Conservation (phyloP, 2,113 vertebrate genomes). For the Anas platyrhynchos region DNA sequence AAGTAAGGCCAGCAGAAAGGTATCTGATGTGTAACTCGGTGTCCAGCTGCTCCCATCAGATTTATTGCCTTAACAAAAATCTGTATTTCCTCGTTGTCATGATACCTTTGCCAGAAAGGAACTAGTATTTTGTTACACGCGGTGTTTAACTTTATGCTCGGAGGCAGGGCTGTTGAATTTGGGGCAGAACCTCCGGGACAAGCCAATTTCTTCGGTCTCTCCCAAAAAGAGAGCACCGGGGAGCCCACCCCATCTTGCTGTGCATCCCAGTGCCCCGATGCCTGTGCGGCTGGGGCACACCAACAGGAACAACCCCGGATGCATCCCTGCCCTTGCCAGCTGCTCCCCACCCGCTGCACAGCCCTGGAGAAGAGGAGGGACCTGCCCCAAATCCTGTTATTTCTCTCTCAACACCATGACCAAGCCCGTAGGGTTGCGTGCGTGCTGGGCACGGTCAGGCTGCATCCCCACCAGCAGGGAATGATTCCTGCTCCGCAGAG, state of each 20-base stretch:
- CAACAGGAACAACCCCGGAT: neutral
- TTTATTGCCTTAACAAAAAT: neutral
- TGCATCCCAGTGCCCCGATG: neutral
- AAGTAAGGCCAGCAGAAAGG: neutral
- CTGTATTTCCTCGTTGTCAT: neutral
- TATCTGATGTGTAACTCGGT: fast-evolving
- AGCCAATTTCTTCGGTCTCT: neutral
- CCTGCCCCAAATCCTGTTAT: neutral
- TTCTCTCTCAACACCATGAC: neutral
- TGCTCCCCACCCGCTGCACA: fast-evolving
- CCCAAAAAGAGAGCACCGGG: neutral
- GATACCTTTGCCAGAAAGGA: neutral
- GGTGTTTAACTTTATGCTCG: neutral
- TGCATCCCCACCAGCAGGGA: neutral
- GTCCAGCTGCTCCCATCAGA: neutral
- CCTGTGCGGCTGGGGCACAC: neutral
- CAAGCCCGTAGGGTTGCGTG: neutral
- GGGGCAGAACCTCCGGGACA: neutral
- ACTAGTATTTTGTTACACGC: neutral
- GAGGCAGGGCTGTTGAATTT: neutral
- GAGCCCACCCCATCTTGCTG: neutral
- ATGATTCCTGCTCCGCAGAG: neutral
- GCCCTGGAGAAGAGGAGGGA: neutral
- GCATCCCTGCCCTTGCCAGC: neutral
- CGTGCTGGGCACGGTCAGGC: fast-evolving